Conservation (phyloP, 2,888 invertebrate species). For the Drosophila ustulata region DNA sequence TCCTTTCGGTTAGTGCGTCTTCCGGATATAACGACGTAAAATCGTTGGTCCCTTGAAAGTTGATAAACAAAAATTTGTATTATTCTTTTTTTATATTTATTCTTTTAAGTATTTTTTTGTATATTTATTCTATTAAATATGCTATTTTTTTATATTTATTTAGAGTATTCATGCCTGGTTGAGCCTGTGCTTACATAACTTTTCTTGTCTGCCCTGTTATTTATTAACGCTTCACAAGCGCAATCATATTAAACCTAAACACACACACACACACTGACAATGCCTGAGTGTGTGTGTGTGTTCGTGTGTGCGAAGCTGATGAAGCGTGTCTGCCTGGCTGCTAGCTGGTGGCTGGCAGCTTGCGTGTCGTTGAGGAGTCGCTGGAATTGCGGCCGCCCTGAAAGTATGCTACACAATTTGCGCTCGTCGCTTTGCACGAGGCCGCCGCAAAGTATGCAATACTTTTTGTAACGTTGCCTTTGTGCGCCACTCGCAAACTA, state of each 20-base stretch:
- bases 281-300: conserved; percentile 5
- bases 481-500: not conserved
- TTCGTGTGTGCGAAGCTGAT: conserved; percentile 24
- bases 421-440: not conserved
- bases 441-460: conserved; percentile 47
- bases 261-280: not conserved
- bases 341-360: not conserved
- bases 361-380: conserved; percentile 9
- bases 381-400: conserved; percentile 25
- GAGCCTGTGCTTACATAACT: not conserved
- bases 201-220: conserved; percentile 22
- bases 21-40: too few species aligned
- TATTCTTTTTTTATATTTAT: too few species aligned
- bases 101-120: too few species aligned
- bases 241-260: conserved; percentile 31
- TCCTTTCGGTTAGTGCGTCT: too few species aligned
- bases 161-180: too few species aligned
- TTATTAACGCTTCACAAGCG: conserved; percentile 45
- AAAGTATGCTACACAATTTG: conserved; percentile 33
- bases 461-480: not conserved
- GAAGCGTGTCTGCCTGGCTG: conserved; percentile 23
- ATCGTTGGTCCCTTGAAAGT: too few species aligned
- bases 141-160: too few species aligned
- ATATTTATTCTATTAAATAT: too few species aligned
- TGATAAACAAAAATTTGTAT: too few species aligned